Conservation (phyloP, 2,113 vertebrate genomes). For the Lasiurus cinereus region DNA sequence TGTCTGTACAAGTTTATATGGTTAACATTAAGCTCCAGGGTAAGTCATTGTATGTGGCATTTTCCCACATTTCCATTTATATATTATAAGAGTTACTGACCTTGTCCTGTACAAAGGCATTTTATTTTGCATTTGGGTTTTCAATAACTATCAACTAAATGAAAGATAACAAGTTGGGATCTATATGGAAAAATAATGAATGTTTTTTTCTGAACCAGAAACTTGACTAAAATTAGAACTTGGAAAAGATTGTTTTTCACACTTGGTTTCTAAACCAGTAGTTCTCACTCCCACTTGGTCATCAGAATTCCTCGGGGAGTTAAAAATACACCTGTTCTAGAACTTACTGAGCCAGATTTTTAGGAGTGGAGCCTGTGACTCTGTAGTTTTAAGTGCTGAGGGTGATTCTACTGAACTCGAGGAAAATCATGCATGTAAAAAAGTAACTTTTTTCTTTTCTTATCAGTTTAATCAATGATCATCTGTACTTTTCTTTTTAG, state of each 20-base stretch:
- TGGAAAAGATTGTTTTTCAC: not conserved
- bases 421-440: not conserved
- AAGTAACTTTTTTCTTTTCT: conserved; percentile 36
- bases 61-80: conserved; percentile 79
- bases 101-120: conserved; percentile 81
- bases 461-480: conserved; percentile 55
- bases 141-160: conserved; percentile 56
- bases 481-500: conserved; percentile 83
- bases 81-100: conserved; percentile 81
- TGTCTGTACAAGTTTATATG: conserved; percentile 68
- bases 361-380: not conserved
- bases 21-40: conserved; percentile 70
- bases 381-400: not conserved
- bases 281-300: not conserved
- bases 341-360: conserved; percentile 1
- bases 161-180: conserved; percentile 28
- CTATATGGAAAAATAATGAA: not conserved
- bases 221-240: conserved; percentile 49
- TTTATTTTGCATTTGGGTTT: conserved; percentile 82
- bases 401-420: not conserved
- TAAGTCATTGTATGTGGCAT: conserved; percentile 76
- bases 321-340: conserved; percentile 29
- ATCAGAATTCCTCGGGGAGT: not conserved
- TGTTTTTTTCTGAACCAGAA: conserved; percentile 47
- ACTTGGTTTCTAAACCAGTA: conserved; percentile 40